Base-by-base conservation (phyloP, 2,888 invertebrate genomes). In the Blera fallax region DNA sequence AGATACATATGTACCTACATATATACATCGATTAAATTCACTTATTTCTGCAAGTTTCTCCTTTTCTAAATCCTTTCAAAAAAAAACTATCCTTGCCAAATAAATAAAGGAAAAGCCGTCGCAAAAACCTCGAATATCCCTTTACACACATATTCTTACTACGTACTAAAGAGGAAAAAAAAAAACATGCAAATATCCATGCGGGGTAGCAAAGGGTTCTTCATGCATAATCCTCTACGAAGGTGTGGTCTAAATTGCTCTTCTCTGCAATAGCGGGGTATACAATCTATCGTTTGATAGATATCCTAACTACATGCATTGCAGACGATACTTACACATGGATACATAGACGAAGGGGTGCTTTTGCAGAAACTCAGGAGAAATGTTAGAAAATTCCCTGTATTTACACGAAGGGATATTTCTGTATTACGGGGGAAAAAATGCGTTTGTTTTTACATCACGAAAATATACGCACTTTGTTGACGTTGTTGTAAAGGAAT, bases 221-320 rank as follows among this genome's bases (percentile, higher is more conserved):
- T 60, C 85, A 80, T 80, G 76, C 76, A 85, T 85, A 85, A 85
- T 85, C 85, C 85, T 77, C 60, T 37, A 52, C 76, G 85, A 85
- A 85, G 85, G 85, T 85, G 85, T 85, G 85, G 85, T 85, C 85
- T 85, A 85, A 85, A 85, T 85, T 76, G 76, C 76, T 85, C 80
- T 85, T 65, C 79, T 76, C 70, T 70, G 50, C 74, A 40, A 52
- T 64, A 48, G 37, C 21, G 58, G 84, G 56, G 78, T 73, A 67
- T 45, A 54, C 32, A 40, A 52, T 84, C 79, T 74, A 64, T 78
- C 50, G 67, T 56, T n/a, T 50, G 64, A 85, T 85, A 80, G 81
- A 72, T 80, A 80, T 84, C 74, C 74, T 77, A 83, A 77, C 77
- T 84, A 84, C 79, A 84, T 84, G 69, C 74, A 79, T 73, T 79